Evolutionary conservation across 2,797 vertebrate genomes (phyloP).

Genomic region (Pampus argenteus): DNA sequence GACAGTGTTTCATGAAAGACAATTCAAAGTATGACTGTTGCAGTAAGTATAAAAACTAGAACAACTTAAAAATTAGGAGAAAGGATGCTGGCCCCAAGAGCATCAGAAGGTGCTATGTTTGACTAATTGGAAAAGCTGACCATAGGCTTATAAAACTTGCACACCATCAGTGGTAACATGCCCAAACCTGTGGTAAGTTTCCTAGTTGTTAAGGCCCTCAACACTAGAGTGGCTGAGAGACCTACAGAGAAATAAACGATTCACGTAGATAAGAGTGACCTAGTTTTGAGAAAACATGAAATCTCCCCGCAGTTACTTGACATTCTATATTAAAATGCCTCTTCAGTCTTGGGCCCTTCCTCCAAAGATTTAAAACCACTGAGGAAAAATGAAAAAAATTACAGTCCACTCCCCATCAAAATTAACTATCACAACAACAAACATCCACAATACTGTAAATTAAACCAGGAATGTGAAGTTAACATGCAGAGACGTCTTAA

Average conservation of each 20-base stretch:
- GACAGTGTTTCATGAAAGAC: slow-evolving; percentile 9
- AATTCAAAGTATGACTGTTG: slow-evolving; percentile 8
- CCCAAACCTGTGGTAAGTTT: slow-evolving; percentile 19
- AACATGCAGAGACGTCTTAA: neutral
- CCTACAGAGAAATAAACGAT: slow-evolving; percentile 51
- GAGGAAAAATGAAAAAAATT: neutral
- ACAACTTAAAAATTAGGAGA: slow-evolving; percentile 24
- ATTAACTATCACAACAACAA: neutral
- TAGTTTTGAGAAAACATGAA: slow-evolving; percentile 51
- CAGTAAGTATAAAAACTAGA: slow-evolving; percentile 22
- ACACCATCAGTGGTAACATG: slow-evolving; percentile 25
- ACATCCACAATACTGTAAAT: slow-evolving; percentile 2
- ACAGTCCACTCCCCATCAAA: neutral
- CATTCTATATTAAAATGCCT: slow-evolving; percentile 37
- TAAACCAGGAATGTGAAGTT: neutral
- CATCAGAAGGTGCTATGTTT: slow-evolving; percentile 29
- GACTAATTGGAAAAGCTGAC: slow-evolving; percentile 58
- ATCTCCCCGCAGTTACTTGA: slow-evolving; percentile 47
- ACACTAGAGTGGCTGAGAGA: slow-evolving; percentile 24
- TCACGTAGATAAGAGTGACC: slow-evolving; percentile 57
- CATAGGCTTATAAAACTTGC: slow-evolving; percentile 40
- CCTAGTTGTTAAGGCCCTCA: slow-evolving; percentile 13
- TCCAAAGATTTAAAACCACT: slow-evolving; percentile 5
- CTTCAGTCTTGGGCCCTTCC: neutral
- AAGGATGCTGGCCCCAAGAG: slow-evolving; percentile 30